Base-by-base conservation (phyloP, 2,797 vertebrate genomes). In the Glyptemys insculpta region DNA sequence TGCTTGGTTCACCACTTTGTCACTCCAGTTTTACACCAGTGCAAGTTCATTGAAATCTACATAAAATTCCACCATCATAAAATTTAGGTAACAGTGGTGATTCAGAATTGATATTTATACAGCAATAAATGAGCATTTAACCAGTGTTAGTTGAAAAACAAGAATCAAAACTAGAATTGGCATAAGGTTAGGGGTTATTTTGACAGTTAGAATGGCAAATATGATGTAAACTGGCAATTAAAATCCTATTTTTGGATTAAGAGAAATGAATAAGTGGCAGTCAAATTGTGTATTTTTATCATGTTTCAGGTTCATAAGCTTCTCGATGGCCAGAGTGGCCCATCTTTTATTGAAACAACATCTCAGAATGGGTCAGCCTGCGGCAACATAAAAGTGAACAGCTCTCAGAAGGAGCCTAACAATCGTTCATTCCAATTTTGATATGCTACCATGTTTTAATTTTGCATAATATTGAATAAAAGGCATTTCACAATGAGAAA, bases 71-170 rank as follows among this genome's bases (percentile, higher is more conserved):
- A 23, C 0, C 1, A 82, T 31, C 80, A 18, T 6, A 68, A 72
- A 52, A n/a, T 16, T 12, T 0, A 0, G 81, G 25, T 4, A 50
- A 93, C 37, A 54, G 7, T 0, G 0, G 27, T 5, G 29, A 44
- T 49, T n/a, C 4, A 11, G 34, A 34, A 16, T 79, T 47, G 56
- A 87, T 59, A 76, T 29, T 47, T 44, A 76, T 25, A 76, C 3
- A 74, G 8, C 2, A 0, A 1, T 29, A 44, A 86, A 49, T 4
- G 19, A 25, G 53, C 19, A 4, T 1, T 21, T 84, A 68, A 7
- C 44, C 59, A 0, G 0, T 76, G 6, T 4, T 0, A 83, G 47
- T 41, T 68, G 52, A 27, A 5, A 19, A 31, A 49, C 82, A 27
- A 21, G 47, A 56, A 44, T 8, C 72, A 72, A 56, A 72, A 21